Evolutionary conservation across 2,888 invertebrate species (phyloP).

Genomic region (Odontothrips loti): DNA sequence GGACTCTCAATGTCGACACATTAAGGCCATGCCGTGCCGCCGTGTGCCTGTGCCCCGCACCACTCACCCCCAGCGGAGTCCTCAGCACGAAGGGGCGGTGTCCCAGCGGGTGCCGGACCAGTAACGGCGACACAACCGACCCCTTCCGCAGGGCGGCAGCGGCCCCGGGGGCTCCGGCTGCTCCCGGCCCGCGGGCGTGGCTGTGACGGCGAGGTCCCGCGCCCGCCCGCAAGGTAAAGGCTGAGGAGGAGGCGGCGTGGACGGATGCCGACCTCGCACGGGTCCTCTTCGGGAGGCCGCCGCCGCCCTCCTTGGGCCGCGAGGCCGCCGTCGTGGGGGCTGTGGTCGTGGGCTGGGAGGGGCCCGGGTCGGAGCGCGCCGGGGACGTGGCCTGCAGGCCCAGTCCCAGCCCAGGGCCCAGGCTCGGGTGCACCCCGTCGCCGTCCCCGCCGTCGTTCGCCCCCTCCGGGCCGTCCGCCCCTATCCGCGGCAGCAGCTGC

Average conservation of each 20-base stretch:
- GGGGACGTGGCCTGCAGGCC: not conserved
- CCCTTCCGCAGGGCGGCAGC: not conserved
- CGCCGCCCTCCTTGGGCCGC: not conserved
- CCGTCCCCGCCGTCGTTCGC: no score
- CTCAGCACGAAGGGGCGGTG: not conserved
- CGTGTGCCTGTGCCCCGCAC: no score
- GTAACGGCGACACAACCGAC: not conserved
- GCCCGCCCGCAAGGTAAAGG: not conserved
- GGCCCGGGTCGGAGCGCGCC: not conserved
- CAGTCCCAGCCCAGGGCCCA: not conserved
- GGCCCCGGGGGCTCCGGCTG: not conserved
- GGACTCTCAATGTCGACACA: no score
- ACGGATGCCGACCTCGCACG: not conserved
- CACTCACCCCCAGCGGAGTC: slow-evolving; percentile 3
- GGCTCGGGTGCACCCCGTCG: no score
- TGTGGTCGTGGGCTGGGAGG: not conserved
- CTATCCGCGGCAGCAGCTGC: not conserved
- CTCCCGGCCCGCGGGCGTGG: not conserved
- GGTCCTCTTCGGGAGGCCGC: not conserved
- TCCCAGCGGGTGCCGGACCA: no score
- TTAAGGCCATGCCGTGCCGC: no score
- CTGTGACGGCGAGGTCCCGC: not conserved
- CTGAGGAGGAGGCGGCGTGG: not conserved
- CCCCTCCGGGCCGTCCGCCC: no score
- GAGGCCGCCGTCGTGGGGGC: not conserved